These are phyloP conservation scores for Muscina levida DNA, from an alignment of 2,888 invertebrate genomes.

Conservation along the genomic window DNA sequence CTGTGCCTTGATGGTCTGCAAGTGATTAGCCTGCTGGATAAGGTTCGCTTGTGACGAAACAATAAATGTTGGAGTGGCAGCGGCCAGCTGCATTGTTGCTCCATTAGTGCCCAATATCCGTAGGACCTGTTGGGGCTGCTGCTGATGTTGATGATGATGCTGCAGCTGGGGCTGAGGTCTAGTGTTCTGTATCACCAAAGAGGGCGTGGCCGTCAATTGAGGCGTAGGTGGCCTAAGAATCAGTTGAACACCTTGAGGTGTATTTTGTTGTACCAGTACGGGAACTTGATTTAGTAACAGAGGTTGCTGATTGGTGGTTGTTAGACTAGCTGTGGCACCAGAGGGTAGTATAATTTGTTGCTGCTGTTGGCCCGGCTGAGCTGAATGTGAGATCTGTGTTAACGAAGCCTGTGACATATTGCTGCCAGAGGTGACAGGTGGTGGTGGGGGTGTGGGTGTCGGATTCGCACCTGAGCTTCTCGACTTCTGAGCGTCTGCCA, in stretches of 20 bases:
- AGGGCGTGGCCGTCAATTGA: conserved; percentile 80
- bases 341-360: conserved; percentile 78
- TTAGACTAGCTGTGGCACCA: conserved; percentile 70
- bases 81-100: conserved; percentile 82
- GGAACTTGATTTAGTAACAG: conserved; percentile 81
- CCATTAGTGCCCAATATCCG: conserved; percentile 84
- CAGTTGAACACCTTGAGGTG: conserved; percentile 86
- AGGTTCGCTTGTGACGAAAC: conserved; percentile 80
- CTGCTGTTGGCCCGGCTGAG: conserved; percentile 74
- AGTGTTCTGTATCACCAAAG: conserved; percentile 79
- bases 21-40: conserved; percentile 79
- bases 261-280: conserved; percentile 84
- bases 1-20: conserved; percentile 79
- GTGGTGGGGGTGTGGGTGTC: conserved; percentile 62
- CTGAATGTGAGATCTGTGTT: conserved; percentile 78
- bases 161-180: conserved; percentile 78
- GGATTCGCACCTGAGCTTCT: conserved; percentile 41
- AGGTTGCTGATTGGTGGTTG: conserved; percentile 74
- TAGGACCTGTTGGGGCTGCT: conserved; percentile 81
- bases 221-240: conserved; percentile 85
- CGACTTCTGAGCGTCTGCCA: conserved; percentile 63
- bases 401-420: conserved; percentile 67
- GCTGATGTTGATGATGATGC: conserved; percentile 74
- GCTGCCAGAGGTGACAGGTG: conserved; percentile 65
- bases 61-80: conserved; percentile 81